Percentiles rank a stretch among this genome's conserved stretches.
These are phyloP conservation scores for Lasioglossum morio DNA, from an alignment of 2,888 invertebrate species.

Conservation along the genomic window DNA sequence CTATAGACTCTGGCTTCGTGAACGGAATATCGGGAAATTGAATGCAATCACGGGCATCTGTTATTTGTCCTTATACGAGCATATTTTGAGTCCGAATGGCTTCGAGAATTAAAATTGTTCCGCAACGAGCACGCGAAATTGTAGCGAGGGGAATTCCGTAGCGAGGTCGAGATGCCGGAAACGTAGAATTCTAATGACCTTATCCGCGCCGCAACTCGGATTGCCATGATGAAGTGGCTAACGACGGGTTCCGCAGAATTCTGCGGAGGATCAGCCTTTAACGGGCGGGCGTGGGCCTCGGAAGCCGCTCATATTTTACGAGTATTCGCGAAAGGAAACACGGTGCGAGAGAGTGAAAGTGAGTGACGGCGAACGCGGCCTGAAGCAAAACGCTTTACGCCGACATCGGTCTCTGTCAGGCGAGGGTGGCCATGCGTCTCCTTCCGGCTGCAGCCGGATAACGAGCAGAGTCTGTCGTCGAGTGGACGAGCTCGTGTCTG, in stretches of 20 bases:
- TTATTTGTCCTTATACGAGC: too few species aligned
- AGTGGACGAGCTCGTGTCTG: constrained; percentile 16
- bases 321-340: constrained; percentile 34
- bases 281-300: neutral
- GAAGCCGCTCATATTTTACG: constrained; percentile 50
- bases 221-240: neutral
- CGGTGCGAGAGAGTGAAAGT: constrained; percentile 37
- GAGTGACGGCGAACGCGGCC: constrained; percentile 34
- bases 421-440: constrained; percentile 42
- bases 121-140: neutral
- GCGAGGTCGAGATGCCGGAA: neutral
- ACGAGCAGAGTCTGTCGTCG: constrained; percentile 51
- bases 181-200: neutral
- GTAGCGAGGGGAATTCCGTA: neutral
- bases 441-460: constrained; percentile 40
- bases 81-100: too few species aligned
- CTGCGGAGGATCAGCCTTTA: neutral
- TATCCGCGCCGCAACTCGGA: neutral
- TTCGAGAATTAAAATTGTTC: too few species aligned
- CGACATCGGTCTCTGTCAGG: constrained; percentile 58
- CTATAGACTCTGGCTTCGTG: too few species aligned
- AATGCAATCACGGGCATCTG: too few species aligned
- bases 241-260: neutral
- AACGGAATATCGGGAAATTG: too few species aligned
- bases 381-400: constrained; percentile 43